Conservation (phyloP, 2,797 vertebrate species). For the Dendrocincla fuliginosa region DNA sequence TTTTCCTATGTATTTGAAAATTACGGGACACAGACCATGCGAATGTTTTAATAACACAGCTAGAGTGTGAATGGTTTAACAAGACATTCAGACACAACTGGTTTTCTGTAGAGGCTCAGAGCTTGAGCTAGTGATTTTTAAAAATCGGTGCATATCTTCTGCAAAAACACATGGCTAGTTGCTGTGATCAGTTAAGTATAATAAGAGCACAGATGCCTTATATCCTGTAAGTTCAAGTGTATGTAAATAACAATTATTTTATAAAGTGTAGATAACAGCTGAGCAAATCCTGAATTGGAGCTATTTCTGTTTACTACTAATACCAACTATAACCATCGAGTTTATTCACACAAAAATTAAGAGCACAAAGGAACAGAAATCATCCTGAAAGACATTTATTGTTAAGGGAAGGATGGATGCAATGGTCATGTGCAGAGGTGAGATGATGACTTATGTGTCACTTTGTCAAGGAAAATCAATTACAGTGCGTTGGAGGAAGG, state of each 20-base stretch:
- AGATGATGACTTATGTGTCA: conserved; percentile 23
- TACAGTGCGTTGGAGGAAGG: not conserved
- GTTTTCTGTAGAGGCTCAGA: not conserved
- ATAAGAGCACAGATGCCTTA: not conserved
- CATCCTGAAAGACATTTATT: not conserved
- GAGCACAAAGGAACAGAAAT: not conserved
- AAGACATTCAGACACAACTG: not conserved
- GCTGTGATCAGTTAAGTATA: not conserved
- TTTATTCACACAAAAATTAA: not conserved
- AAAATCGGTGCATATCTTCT: not conserved
- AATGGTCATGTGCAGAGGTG: conserved; percentile 4
- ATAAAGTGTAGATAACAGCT: not conserved
- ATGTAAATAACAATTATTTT: not conserved
- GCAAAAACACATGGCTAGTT: not conserved
- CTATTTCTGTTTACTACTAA: not conserved
- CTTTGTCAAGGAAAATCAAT: conserved; percentile 31
- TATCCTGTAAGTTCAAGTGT: not conserved
- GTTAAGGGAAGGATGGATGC: not conserved
- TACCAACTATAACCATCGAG: not conserved
- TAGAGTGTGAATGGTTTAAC: not conserved
- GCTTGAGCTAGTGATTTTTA: not conserved
- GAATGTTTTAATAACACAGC: not conserved
- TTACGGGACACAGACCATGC: not conserved
- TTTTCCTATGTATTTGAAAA: not conserved
- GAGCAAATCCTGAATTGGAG: not conserved